These are phyloP conservation scores for Phalangium opilio DNA, from an alignment of 2,888 invertebrate genomes.

Conservation along the genomic window DNA sequence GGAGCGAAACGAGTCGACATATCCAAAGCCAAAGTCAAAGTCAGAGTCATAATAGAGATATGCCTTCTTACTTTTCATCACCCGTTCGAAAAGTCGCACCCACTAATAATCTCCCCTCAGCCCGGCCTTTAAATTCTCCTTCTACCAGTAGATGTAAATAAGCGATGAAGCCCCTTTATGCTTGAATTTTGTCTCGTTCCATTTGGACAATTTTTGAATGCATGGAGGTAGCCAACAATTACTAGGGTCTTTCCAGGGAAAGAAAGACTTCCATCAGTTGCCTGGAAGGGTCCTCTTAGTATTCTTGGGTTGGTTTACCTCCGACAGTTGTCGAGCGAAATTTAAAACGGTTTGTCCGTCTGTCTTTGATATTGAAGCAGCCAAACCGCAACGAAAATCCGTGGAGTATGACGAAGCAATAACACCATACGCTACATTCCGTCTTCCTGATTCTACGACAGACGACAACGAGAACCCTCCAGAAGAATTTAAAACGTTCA, in stretches of 20 bases:
- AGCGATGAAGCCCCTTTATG: too few species aligned
- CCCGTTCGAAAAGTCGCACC: conserved; percentile 18
- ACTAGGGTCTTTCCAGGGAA: too few species aligned
- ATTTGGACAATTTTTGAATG: too few species aligned
- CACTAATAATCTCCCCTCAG: conserved; percentile 12
- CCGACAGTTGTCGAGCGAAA: too few species aligned
- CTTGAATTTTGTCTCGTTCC: too few species aligned
- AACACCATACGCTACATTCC: conserved; percentile 21
- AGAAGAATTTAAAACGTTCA: conserved; percentile 20
- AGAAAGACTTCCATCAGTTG: too few species aligned
- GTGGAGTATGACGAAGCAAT: conserved; percentile 19
- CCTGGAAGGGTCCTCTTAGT: too few species aligned
- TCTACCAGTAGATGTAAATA: conserved; percentile 17
- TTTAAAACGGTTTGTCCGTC: too few species aligned
- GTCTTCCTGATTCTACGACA: conserved; percentile 14
- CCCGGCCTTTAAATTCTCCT: conserved; percentile 14
- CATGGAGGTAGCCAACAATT: too few species aligned
- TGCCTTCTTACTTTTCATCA: conserved; percentile 18
- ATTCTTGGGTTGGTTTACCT: too few species aligned
- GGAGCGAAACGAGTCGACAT: conserved; percentile 10
- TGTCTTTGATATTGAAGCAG: too few species aligned
- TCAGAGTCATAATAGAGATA: conserved; percentile 13
- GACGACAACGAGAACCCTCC: conserved; percentile 15
- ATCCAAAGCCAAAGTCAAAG: conserved; percentile 11
- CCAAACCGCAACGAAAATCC: too few species aligned